Conservation (phyloP, 2,888 invertebrate species). For the Sarcophaga rosellei region DNA sequence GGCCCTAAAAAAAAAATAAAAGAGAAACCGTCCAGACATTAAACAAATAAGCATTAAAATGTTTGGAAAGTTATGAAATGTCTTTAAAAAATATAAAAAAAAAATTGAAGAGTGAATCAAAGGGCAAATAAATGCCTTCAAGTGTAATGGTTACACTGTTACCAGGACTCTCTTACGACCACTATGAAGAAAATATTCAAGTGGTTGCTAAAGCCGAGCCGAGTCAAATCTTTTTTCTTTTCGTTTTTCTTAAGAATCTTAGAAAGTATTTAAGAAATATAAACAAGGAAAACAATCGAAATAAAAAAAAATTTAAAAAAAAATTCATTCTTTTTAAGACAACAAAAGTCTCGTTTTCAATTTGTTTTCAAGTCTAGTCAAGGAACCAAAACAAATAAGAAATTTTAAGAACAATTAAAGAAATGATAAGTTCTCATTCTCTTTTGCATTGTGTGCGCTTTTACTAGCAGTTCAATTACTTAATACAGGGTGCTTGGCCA, state of each 20-base stretch:
- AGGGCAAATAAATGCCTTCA: conserved; percentile 20
- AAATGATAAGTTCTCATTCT: conserved; percentile 18
- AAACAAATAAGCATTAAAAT: conserved; percentile 46
- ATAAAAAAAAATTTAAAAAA: not conserved
- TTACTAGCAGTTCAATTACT: not conserved
- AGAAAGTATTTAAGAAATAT: not conserved
- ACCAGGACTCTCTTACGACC: not conserved
- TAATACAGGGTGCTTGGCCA: not conserved
- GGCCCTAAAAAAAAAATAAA: not conserved
- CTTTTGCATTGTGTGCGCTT: not conserved
- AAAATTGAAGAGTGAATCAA: conserved; percentile 4
- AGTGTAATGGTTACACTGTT: conserved; percentile 2
- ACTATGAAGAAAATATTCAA: not conserved
- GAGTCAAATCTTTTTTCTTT: not conserved
- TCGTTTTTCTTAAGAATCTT: not conserved
- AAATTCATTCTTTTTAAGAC: not conserved
- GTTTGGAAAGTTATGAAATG: not conserved
- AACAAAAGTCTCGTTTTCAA: not conserved
- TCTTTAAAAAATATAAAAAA: not conserved
- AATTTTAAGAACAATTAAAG: conserved; percentile 45
- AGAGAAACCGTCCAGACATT: conserved; percentile 38
- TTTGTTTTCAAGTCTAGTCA: conserved; percentile 34
- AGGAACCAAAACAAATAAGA: conserved; percentile 33
- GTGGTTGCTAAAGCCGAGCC: not conserved
- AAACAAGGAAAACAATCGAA: not conserved